Conservation (phyloP, 35 echinoderm and acorn worm species). For the Patiria miniata region DNA sequence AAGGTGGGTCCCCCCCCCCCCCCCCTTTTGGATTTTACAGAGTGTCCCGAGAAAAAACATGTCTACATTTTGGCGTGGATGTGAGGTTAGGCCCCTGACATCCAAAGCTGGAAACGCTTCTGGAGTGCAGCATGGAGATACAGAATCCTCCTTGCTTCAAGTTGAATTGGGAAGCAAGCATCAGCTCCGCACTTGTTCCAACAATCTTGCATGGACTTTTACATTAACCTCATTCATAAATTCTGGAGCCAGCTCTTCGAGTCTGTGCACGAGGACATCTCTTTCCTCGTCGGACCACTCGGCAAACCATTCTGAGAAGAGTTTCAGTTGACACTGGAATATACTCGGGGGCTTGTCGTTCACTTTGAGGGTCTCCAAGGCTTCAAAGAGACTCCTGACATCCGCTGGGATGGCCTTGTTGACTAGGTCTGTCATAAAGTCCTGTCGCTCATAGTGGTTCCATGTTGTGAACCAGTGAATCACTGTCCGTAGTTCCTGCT, state of each 20-base stretch:
- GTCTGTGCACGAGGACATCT: constrained; percentile 49
- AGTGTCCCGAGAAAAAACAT: too few relatives aligned
- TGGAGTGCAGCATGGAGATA: too few relatives aligned
- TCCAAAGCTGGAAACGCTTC: too few relatives aligned
- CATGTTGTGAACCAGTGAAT: constrained; percentile 83
- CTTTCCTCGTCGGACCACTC: constrained; percentile 69
- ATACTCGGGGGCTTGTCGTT: constrained; percentile 72
- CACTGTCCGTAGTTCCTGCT: constrained; percentile 76
- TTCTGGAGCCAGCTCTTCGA: constrained; percentile 60
- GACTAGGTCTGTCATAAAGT: constrained; percentile 77
- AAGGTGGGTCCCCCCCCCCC: too few relatives aligned
- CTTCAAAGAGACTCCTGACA: constrained; percentile 66
- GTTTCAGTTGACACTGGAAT: constrained; percentile 80
- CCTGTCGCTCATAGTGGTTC: constrained; percentile 63
- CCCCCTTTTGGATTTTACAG: too few relatives aligned
- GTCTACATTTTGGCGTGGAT: too few relatives aligned
- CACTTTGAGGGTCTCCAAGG: constrained; percentile 66
- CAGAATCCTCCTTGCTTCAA: too few relatives aligned
- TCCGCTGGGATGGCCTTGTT: constrained; percentile 82
- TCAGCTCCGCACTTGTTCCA: constrained; percentile 36
- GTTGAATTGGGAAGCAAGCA: too few relatives aligned
- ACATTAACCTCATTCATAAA: constrained; percentile 64
- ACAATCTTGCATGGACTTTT: constrained; percentile 33
- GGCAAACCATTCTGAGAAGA: constrained; percentile 75
- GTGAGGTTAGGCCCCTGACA: too few relatives aligned